A percentile compares a stretch with the other conserved stretches of the same genome.
Conservation (phyloP, 2,113 vertebrate genomes). For the Synchiropus splendidus region DNA sequence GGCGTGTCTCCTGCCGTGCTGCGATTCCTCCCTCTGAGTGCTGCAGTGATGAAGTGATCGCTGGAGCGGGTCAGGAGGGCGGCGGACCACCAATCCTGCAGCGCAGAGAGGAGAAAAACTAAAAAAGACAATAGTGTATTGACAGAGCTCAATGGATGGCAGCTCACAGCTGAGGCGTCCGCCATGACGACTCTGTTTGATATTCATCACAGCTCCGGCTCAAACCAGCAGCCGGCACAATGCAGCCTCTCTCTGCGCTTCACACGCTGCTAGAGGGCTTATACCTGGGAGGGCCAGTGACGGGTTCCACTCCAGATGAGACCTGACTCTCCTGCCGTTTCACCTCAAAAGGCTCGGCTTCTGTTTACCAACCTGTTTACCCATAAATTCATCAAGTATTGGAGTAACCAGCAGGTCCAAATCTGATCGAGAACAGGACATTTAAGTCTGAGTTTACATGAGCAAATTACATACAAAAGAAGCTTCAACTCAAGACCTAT, state of each 20-base stretch:
- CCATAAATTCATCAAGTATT: no score
- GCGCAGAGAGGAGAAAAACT: conserved; percentile 11
- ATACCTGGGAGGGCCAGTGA: background rate
- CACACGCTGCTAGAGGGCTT: conserved; percentile 2
- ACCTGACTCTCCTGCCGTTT: no score
- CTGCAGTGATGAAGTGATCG: conserved; percentile 1
- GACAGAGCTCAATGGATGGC: conserved; percentile 11
- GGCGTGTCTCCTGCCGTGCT: no score
- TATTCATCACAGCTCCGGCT: conserved; percentile 25
- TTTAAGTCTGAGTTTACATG: no score
- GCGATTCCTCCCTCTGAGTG: background rate
- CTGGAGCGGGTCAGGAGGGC: conserved; percentile 11
- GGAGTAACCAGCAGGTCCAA: no score
- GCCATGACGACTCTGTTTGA: conserved; percentile 33
- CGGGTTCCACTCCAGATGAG: no score
- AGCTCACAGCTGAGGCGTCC: conserved; percentile 10
- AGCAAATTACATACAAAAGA: no score
- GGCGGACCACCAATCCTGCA: conserved; percentile 17
- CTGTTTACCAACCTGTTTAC: no score
- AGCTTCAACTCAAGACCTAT: no score
- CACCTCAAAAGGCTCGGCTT: no score
- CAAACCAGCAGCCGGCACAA: conserved; percentile 29
- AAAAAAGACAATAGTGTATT: conserved; percentile 40
- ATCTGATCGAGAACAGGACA: no score
- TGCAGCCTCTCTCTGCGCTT: conserved; percentile 18